Evolutionary conservation across 1,140 invertebrate species (phyloP), one percentile per base, ranked within the genome.

Genomic region (Ceratina japonica): DNA sequence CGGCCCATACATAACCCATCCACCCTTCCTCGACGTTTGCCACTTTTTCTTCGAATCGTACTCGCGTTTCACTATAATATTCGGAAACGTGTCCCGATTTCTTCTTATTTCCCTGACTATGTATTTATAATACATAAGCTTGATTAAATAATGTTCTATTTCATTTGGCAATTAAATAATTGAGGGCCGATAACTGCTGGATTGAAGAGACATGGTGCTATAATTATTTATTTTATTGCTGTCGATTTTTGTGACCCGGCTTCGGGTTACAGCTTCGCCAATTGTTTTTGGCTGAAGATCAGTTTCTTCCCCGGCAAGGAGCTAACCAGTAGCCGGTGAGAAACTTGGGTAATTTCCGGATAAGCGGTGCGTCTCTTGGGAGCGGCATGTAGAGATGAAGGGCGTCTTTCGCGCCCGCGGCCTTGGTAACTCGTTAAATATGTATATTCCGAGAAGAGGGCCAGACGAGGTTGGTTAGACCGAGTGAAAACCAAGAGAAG

Each of bases 351-450:
- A 89, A 91, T 91, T 91, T 90, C 84, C 86, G 82, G 84, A 51
- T 61, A 75, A 79, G 24, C 66, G 66, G 8, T 68, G n/a, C 68
- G 68, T 16, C 79, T 71, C 75, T 20, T 52, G 64, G 65, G 81
- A 75, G 20, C 51, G 51, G 51, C 80, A 31, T 4, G 49, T 76
- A 81, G 81, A 79, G 54, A 72, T 68, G 74, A 71, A 79, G 61
- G 75, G 68, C 82, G 70, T 78, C 78, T 82, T 84, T 83, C 68
- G 82, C 64, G 86, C 83, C 86, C 80, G 87, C 86, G 87, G 89
- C 86, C 81, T 86, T 86, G 81, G 16, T 80, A 86, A 86, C 85
- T 91, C 83, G 88, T 92, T 91, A 92, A 91, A 91, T 91, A 91
- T 91, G 89, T 85, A 91, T 89, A 84, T 78, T 63, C 82, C 63